Evolutionary conservation across 92 coral and sea anemone species (phyloP).

Genomic region (Epizoanthus scotinus): DNA sequence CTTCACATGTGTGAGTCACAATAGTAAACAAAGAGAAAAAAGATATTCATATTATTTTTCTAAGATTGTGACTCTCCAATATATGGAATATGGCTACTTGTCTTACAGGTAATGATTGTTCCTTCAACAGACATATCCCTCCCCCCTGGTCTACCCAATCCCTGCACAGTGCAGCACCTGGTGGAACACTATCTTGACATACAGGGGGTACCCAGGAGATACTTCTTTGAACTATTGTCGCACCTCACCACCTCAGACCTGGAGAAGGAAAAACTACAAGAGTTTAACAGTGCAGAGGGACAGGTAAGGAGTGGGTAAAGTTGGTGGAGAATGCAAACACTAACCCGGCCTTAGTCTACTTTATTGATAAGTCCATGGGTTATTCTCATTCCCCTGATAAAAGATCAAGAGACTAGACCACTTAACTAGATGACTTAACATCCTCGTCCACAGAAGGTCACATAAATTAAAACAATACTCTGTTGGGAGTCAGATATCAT

Average conservation of each 20-base stretch:
- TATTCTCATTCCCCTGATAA: too few species aligned
- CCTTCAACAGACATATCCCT: conserved; percentile 67
- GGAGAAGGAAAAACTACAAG: conserved; percentile 90
- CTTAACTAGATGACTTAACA: too few species aligned
- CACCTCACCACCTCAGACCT: conserved; percentile 90
- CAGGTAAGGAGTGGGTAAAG: conserved; percentile 57
- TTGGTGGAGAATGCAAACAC: neutral
- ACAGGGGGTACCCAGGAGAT: conserved; percentile 91
- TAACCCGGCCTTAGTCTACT: too few species aligned
- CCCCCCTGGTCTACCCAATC: conserved; percentile 78
- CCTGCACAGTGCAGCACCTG: conserved; percentile 86
- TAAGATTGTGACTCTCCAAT: too few species aligned
- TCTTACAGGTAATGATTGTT: neutral
- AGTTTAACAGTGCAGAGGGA: conserved; percentile 91
- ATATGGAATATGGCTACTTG: neutral
- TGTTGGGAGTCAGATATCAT: too few species aligned
- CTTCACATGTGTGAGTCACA: too few species aligned
- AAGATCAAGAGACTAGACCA: too few species aligned
- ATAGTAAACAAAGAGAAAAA: too few species aligned
- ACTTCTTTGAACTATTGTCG: conserved; percentile 94
- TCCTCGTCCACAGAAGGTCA: too few species aligned
- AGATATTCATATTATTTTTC: too few species aligned
- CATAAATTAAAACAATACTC: too few species aligned
- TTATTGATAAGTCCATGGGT: too few species aligned
- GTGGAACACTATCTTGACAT: conserved; percentile 93